Evolutionary conservation across 1,140 invertebrate species (phyloP).

Genomic region (Brachionus manjavacas): DNA sequence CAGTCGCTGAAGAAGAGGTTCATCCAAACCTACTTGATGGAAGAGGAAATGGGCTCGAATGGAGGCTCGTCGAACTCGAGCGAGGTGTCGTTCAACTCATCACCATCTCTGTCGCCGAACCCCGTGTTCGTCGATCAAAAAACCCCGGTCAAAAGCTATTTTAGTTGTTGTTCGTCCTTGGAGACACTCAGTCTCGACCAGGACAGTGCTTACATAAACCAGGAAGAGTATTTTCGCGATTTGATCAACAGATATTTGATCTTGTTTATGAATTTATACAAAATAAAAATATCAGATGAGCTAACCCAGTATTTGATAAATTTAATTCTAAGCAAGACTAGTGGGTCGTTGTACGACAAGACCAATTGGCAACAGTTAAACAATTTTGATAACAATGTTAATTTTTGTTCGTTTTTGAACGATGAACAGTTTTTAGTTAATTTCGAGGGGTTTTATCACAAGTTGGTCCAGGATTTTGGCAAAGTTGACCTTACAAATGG

Average conservation of each 20-base stretch:
- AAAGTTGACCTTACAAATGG: not conserved
- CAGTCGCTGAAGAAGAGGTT: not conserved
- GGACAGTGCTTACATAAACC: not conserved
- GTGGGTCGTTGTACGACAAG: not conserved
- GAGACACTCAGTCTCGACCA: not conserved
- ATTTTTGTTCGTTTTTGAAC: not conserved
- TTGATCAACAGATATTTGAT: not conserved
- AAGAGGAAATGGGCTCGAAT: not conserved
- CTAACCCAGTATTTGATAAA: not conserved
- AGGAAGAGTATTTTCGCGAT: not conserved
- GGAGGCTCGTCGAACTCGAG: not conserved
- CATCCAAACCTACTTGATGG: not conserved
- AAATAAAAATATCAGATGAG: conserved; percentile 25
- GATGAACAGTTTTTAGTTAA: conserved; percentile 29
- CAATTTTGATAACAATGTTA: not conserved
- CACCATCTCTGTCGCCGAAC: not conserved
- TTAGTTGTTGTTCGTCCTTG: not conserved
- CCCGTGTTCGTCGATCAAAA: not conserved
- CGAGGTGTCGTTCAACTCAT: not conserved
- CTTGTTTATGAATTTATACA: conserved; percentile 1
- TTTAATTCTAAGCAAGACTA: not conserved
- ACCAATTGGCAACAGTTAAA: not conserved
- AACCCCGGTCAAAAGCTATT: not conserved
- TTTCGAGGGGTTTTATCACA: conserved; percentile 1
- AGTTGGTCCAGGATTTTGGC: conserved; percentile 10